These are phyloP conservation scores for Apodemus speciosus DNA, from an alignment of 2,113 vertebrate species.

Conservation along the genomic window DNA sequence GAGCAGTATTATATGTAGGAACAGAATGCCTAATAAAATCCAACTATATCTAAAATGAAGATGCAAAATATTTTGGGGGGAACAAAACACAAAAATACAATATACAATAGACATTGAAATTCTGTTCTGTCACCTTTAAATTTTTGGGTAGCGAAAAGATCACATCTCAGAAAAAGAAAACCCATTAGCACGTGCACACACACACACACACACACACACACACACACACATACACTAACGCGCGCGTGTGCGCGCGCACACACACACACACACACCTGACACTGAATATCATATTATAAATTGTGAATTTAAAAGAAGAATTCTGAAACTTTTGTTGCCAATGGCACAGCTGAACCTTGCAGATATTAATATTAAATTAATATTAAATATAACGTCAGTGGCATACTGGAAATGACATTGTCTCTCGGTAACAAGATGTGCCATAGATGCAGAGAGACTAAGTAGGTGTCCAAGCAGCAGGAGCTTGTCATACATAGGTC, in stretches of 20 bases:
- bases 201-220: slow-evolving; percentile 48
- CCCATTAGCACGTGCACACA: slow-evolving; percentile 20
- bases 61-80: background rate
- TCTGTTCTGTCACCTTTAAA: slow-evolving; percentile 44
- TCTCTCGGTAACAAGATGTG: slow-evolving; percentile 24
- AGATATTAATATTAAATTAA: too few species aligned
- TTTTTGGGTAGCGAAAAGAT: slow-evolving; percentile 42
- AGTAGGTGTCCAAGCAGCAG: background rate
- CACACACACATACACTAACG: background rate
- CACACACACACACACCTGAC: slow-evolving; percentile 26
- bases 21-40: slow-evolving; percentile 2
- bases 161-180: slow-evolving; percentile 61
- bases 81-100: slow-evolving; percentile 42
- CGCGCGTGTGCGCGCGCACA: too few species aligned
- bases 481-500: background rate
- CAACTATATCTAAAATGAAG: slow-evolving; percentile 13
- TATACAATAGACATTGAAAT: slow-evolving; percentile 47
- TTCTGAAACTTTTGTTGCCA: slow-evolving; percentile 10
- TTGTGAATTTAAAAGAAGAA: slow-evolving; percentile 22
- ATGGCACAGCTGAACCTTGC: background rate
- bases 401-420: background rate
- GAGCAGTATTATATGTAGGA: slow-evolving; percentile 23
- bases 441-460: background rate
- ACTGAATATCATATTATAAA: slow-evolving; percentile 31
- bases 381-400: slow-evolving; percentile 22